Conservation (phyloP, 2,113 vertebrate species). For the Pluvianellus socialis region DNA sequence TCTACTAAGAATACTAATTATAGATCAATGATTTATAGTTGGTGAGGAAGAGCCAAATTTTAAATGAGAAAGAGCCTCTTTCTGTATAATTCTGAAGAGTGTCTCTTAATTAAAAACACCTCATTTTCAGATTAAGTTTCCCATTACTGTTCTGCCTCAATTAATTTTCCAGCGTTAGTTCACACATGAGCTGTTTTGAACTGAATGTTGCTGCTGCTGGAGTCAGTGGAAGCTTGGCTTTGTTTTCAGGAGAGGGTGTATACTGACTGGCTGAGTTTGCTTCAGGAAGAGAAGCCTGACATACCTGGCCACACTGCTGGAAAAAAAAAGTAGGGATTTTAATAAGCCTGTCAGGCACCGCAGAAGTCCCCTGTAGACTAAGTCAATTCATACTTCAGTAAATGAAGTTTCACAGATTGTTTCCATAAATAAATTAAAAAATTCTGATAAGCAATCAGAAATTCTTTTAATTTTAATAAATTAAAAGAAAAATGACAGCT, state of each 20-base stretch:
- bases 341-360: background rate
- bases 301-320: background rate
- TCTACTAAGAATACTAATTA: background rate
- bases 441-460: background rate
- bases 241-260: background rate
- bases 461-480: background rate
- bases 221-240: background rate
- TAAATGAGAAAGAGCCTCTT: slow-evolving; percentile 12
- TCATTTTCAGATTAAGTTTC: slow-evolving; percentile 37
- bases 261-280: background rate
- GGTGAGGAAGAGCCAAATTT: background rate
- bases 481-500: background rate
- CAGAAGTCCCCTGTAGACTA: background rate
- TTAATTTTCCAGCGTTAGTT: slow-evolving; percentile 1
- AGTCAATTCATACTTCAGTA: background rate
- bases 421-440: background rate
- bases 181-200: background rate
- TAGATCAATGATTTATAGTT: background rate
- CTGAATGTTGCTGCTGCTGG: background rate
- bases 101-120: slow-evolving; percentile 34
- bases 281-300: background rate
- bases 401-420: background rate
- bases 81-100: background rate
- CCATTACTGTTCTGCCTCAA: background rate
- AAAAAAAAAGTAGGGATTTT: background rate